Evolutionary conservation across 2,888 invertebrate species (phyloP).

Genomic region (Troilus luridus): DNA sequence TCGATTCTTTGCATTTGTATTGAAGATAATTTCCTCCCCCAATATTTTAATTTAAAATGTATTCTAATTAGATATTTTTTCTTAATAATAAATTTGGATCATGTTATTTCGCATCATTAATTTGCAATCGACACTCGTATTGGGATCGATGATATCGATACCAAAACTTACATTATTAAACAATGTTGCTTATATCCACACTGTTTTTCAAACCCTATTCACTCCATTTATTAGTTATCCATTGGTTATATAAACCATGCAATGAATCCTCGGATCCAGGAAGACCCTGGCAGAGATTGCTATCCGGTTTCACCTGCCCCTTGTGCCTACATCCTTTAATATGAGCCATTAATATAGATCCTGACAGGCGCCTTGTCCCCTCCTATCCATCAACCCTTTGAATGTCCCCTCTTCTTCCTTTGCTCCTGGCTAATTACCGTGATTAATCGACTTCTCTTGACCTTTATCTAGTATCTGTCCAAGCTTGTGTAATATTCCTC

Average conservation of each 20-base stretch:
- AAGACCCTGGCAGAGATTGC: not conserved
- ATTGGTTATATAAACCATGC: not conserved
- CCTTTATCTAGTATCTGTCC: slow-evolving; percentile 45
- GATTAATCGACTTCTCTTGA: slow-evolving; percentile 54
- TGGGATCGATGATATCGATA: no score
- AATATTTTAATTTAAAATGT: no score
- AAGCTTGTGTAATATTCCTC: slow-evolving; percentile 13
- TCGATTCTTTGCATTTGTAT: no score
- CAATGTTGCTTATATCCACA: no score
- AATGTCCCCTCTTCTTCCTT: slow-evolving; percentile 20
- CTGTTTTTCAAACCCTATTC: no score
- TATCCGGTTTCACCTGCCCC: slow-evolving; percentile 30
- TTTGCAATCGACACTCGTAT: no score
- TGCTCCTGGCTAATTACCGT: slow-evolving; percentile 45
- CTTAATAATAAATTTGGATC: no score
- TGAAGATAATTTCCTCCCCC: no score
- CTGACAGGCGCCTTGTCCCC: slow-evolving; percentile 42
- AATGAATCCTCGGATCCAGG: not conserved
- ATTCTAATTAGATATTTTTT: no score
- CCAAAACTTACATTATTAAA: no score
- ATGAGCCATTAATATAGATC: slow-evolving; percentile 21
- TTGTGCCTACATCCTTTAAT: slow-evolving; percentile 22
- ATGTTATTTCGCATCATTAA: no score
- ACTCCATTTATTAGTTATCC: no score
- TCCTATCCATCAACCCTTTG: slow-evolving; percentile 41